Base-by-base conservation (phyloP, 2,888 invertebrate genomes). In the Bruchidius siliquastri region DNA sequence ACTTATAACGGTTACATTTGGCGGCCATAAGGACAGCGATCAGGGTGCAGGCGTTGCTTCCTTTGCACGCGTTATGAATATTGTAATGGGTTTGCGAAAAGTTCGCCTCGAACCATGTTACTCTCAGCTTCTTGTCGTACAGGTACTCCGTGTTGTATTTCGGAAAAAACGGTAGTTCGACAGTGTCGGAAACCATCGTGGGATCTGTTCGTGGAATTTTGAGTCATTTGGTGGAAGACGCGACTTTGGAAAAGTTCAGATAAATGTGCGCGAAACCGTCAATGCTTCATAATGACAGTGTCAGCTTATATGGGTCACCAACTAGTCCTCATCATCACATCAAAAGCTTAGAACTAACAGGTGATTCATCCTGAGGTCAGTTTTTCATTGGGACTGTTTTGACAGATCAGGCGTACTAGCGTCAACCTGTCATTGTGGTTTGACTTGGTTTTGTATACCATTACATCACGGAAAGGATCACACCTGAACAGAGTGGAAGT, bases 21-120 rank as follows among this genome's bases (percentile, higher is more conserved):
- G 87, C 84, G 30, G 91, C 90, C 75, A 90, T 84, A 71, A 91
- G 85, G 22, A 91, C 83, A 67, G 89, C 90, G 78, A 91, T 91
- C 72, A 91, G 83, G 0, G 91, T 91, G 77, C 91, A 91, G 8
- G 91, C 91, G 83, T 90, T 89, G 78, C 90, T 91, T 72, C 88
- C 90, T 84, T 82, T 86, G 72, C 84, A 81, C 10, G 75, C 79
- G 74, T 86, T 85, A 79, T 85, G 85, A 74, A 87, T 85, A 74
- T 88, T 90, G 82, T 89, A 91, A 72, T 87, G 87, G 69, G 89
- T 89, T 83, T 91, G 91, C 0, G 90, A 89, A 81, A 91, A 91
- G 79, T 88, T 87, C 32, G 86, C 82, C 72, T 90, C 88, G 79
- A 90, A 91, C 90, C 91, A 91, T 70, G 82, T 83, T 22, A 86